A percentile compares a stretch with the other conserved stretches of the same genome.
Evolutionary conservation across 2,888 invertebrate genomes (phyloP).

Genomic region (Theristus sp.): DNA sequence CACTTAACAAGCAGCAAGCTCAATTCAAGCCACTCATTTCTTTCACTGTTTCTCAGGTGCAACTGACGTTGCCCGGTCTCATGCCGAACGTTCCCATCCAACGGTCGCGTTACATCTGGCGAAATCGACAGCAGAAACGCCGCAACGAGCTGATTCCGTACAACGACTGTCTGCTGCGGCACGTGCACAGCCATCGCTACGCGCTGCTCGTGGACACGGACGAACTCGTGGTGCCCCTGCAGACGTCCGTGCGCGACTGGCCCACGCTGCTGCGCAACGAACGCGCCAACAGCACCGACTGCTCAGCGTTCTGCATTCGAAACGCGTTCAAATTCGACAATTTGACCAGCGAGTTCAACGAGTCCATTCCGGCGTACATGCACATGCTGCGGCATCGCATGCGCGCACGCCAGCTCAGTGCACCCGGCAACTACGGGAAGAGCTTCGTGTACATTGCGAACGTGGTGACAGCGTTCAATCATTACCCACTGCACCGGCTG

Average conservation of each 20-base stretch:
- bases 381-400: slow-evolving; percentile 23
- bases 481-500: slow-evolving; percentile 47
- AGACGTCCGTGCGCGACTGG: slow-evolving; percentile 51
- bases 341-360: background rate
- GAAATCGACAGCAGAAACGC: slow-evolving; percentile 75
- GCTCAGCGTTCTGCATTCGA: slow-evolving; percentile 40
- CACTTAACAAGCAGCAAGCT: too few species aligned
- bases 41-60: too few species aligned
- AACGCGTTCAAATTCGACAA: slow-evolving; percentile 66
- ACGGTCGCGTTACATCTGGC: slow-evolving; percentile 49
- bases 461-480: slow-evolving; percentile 53
- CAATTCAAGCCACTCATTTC: too few species aligned
- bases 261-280: slow-evolving; percentile 53
- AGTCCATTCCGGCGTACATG: background rate
- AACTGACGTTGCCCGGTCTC: slow-evolving; percentile 60
- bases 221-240: slow-evolving; percentile 76
- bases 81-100: slow-evolving; percentile 59
- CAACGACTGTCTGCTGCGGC: slow-evolving; percentile 82
- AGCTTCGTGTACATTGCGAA: slow-evolving; percentile 49
- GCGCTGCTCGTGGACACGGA: slow-evolving; percentile 70
- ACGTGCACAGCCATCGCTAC: slow-evolving; percentile 59
- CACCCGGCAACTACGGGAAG: slow-evolving; percentile 48
- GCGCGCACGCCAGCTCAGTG: slow-evolving; percentile 43
- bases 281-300: slow-evolving; percentile 7
- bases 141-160: slow-evolving; percentile 87